A percentile compares a stretch with the other conserved stretches of the same genome.
Conservation (phyloP, 92 coral and sea anemone species). For the Epizoanthus illoricatus region DNA sequence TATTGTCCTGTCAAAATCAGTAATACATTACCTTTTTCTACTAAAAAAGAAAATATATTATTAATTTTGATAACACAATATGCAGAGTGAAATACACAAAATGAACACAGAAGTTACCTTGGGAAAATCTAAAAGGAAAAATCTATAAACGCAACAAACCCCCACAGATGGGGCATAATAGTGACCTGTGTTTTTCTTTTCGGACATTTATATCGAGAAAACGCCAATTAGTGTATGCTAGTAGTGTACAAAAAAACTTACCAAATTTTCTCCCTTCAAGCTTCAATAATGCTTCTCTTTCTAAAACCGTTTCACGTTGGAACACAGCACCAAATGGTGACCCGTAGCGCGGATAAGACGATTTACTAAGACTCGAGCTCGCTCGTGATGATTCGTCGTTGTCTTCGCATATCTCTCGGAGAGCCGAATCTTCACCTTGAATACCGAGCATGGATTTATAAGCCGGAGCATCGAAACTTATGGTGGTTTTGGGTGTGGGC, state of each 20-base stretch:
- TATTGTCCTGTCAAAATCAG: background rate
- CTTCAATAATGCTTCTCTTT: slow-evolving; percentile 36
- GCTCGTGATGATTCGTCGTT: slow-evolving; percentile 41
- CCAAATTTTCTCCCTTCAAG: slow-evolving; percentile 39
- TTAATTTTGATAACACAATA: background rate
- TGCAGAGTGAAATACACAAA: no score
- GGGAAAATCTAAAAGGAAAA: no score
- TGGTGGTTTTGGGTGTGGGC: slow-evolving; percentile 83
- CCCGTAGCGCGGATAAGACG: slow-evolving; percentile 1
- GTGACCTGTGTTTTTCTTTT: background rate
- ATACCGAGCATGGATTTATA: slow-evolving; percentile 84
- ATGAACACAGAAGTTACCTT: no score
- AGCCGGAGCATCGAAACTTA: slow-evolving; percentile 83
- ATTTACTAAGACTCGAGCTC: slow-evolving; percentile 30
- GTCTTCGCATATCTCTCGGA: slow-evolving; percentile 24
- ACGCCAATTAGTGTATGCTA: background rate
- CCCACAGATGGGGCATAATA: no score
- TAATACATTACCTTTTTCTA: no score
- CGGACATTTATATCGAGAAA: background rate
- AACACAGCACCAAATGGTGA: slow-evolving; percentile 33
- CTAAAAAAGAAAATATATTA: background rate
- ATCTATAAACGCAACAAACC: no score
- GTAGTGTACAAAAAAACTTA: background rate
- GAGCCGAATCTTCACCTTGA: slow-evolving; percentile 50
- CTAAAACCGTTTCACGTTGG: slow-evolving; percentile 29